Evolutionary conservation across 2,888 invertebrate genomes (phyloP).

Genomic region (Sycophila texana): DNA sequence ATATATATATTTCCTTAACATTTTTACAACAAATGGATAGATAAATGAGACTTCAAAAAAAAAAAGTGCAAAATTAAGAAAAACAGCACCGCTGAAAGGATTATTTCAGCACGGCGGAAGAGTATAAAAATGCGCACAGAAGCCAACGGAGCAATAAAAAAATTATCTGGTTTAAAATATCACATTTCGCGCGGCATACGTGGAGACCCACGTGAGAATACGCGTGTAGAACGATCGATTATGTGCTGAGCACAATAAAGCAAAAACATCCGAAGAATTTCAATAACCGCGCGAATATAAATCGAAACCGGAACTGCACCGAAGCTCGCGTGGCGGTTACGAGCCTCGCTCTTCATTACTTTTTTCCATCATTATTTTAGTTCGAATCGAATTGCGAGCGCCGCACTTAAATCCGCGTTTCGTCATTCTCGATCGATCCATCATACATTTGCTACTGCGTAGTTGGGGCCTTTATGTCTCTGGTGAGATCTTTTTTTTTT

Average conservation of each 20-base stretch:
- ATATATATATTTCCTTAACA: neutral
- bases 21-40: neutral
- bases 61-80: neutral
- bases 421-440: neutral
- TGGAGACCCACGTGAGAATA: neutral
- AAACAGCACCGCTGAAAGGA: neutral
- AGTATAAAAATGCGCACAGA: neutral
- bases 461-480: neutral
- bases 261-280: slow-evolving; percentile 20
- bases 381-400: neutral
- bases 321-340: neutral
- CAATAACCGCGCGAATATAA: neutral
- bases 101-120: neutral
- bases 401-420: neutral
- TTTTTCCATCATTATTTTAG: neutral
- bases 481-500: too few relatives aligned
- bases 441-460: neutral
- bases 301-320: neutral
- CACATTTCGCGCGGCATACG: neutral
- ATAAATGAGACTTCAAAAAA: neutral
- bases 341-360: neutral
- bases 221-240: neutral
- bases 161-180: neutral
- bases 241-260: slow-evolving; percentile 18
- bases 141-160: neutral